Evolutionary conservation across 2,113 vertebrate species (phyloP), one percentile per base, ranked within the genome.

Genomic region (Peromyscus polionotus): DNA sequence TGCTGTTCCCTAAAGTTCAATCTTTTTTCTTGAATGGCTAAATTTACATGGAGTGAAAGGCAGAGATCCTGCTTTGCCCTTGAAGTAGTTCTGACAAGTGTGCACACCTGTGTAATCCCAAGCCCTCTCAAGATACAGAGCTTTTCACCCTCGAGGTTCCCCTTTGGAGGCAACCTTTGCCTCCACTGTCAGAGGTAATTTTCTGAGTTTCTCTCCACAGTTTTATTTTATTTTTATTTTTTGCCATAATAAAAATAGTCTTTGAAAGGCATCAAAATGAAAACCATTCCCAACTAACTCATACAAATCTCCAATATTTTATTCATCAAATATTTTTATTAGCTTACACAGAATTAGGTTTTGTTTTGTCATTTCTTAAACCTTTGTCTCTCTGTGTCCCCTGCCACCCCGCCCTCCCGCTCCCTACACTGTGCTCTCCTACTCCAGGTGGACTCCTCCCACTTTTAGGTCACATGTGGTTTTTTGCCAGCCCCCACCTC

Each of bases 181-280:
- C 4, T 22, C 20, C 10, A 42, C 10, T 0, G 1, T 48, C 39
- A 68, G 79, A 92, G 19, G 24, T 8, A 24, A 83, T 83, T 57
- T 70, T 90, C 75, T 86, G 24, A 17, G 67, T 94, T 51, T 91
- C 3, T 61, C 20, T 92, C 24, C 36, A 70, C 26, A 39, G 0
- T 88, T 93, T 63, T n/a, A 45, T 45, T 79, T 95, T 90, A 51
- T 51, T 51, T 51, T 51, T 51, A 51, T 75, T 51, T 63, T 95
- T 93, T 88, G 22, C 8, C 54, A 76, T 85, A 61, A 91, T 63
- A 51, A 86, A 80, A 91, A 48, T 7, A 77, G 92, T 31, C 7
- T 42, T 75, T 76, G 36, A 92, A 94, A 96, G 33, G 54, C 17
- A 76, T 26, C 31, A 88, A 87, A 83, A 86, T 28, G 2, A 65